Conservation (phyloP, 2,888 invertebrate species). For the Rotaria macrura region DNA sequence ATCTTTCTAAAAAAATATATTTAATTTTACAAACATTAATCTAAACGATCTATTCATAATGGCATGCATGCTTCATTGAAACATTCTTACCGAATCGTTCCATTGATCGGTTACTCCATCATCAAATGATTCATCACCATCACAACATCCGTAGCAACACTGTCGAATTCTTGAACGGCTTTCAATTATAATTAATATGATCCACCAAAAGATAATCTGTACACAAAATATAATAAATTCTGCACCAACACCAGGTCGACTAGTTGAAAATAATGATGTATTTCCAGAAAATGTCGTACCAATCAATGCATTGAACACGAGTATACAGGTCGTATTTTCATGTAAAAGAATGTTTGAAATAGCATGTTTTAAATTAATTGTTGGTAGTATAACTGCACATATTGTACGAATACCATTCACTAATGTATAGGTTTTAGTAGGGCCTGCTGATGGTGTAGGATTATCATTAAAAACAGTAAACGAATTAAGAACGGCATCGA, state of each 20-base stretch:
- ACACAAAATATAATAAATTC: neutral
- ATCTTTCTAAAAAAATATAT: too few relatives aligned
- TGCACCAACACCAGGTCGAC: neutral
- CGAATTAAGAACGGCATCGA: neutral
- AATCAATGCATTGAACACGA: conserved; percentile 3
- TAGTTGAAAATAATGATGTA: neutral
- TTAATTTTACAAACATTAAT: too few relatives aligned
- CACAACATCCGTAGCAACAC: neutral
- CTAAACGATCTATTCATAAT: too few relatives aligned
- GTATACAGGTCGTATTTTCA: conserved; percentile 17
- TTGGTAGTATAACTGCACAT: conserved; percentile 25
- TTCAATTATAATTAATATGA: neutral
- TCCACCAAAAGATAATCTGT: neutral
- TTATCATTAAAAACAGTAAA: neutral
- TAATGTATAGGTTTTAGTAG: neutral
- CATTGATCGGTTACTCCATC: neutral
- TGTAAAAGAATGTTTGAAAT: conserved; percentile 24
- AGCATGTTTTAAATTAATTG: conserved; percentile 25
- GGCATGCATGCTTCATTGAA: too few relatives aligned
- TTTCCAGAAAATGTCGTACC: neutral
- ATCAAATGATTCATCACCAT: neutral
- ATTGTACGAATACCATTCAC: neutral
- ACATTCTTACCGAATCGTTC: neutral
- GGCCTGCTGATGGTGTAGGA: neutral
- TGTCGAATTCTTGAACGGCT: neutral